Evolutionary conservation across 2,888 invertebrate genomes (phyloP).

Genomic region (Leptarthrus brevirostris): DNA sequence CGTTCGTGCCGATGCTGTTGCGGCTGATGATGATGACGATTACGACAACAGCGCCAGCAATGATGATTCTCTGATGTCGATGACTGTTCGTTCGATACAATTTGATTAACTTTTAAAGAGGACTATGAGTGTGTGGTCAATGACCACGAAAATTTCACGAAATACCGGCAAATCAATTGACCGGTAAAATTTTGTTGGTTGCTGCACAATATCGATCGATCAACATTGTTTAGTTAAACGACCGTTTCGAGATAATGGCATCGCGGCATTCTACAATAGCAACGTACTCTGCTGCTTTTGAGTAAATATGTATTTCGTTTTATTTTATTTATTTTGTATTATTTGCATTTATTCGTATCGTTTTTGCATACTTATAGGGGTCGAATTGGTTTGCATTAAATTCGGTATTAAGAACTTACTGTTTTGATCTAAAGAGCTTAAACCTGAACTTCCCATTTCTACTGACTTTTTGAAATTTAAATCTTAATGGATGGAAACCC

Average conservation of each 20-base stretch:
- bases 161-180: slow-evolving; percentile 37
- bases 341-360: no score
- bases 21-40: not conserved
- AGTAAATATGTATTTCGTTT: no score
- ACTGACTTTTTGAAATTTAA: no score
- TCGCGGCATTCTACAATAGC: no score
- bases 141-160: slow-evolving; percentile 35
- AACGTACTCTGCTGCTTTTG: no score
- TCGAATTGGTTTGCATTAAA: no score
- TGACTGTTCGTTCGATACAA: slow-evolving; percentile 1
- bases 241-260: not conserved
- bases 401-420: no score
- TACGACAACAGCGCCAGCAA: not conserved
- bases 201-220: not conserved
- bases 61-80: slow-evolving; percentile 20
- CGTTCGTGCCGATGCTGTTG: not conserved
- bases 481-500: no score
- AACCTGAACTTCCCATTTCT: no score
- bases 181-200: slow-evolving; percentile 5
- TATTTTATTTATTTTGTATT: no score
- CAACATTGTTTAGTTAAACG: not conserved
- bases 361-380: no score
- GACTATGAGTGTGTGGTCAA: slow-evolving; percentile 19
- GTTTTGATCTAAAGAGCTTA: no score
- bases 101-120: slow-evolving; percentile 44